Evolutionary conservation across 2,888 invertebrate genomes (phyloP).

Genomic region (Drosophila paracracens): DNA sequence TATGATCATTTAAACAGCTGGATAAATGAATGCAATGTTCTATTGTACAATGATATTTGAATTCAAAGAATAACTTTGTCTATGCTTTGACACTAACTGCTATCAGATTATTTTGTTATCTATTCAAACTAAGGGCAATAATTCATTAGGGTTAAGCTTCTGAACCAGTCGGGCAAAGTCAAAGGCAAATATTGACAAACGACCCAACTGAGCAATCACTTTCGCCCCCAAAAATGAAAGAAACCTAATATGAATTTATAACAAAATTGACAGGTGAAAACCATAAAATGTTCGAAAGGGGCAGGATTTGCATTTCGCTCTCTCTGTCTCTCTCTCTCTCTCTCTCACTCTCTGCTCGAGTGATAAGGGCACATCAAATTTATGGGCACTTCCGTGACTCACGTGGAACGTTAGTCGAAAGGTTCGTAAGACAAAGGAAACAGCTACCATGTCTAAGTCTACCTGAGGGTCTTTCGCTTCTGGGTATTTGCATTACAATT

Average conservation of each 20-base stretch:
- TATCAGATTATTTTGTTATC: slow-evolving; percentile 41
- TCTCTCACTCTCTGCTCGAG: not conserved
- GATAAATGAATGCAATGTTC: slow-evolving; percentile 5
- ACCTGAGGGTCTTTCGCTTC: slow-evolving; percentile 39
- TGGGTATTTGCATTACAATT: slow-evolving; percentile 69
- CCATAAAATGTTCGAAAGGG: slow-evolving; percentile 58
- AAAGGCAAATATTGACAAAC: slow-evolving; percentile 56
- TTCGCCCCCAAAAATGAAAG: slow-evolving; percentile 37
- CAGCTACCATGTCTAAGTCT: slow-evolving; percentile 10
- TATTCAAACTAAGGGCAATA: slow-evolving; percentile 38
- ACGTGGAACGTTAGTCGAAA: slow-evolving; percentile 15
- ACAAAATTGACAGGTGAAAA: slow-evolving; percentile 68
- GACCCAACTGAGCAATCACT: slow-evolving; percentile 44
- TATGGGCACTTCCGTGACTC: slow-evolving; percentile 58
- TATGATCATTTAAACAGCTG: slow-evolving; percentile 40
- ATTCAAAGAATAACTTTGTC: slow-evolving; percentile 37
- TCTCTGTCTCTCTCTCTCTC: not conserved
- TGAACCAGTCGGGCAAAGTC: not conserved
- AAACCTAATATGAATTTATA: slow-evolving; percentile 59
- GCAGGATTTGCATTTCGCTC: slow-evolving; percentile 26
- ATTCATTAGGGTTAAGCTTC: slow-evolving; percentile 32
- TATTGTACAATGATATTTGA: not conserved
- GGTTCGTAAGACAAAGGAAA: slow-evolving; percentile 40
- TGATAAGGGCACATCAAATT: slow-evolving; percentile 43
- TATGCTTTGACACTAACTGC: not conserved